These are phyloP conservation scores for Ianthella basta DNA, from an alignment of 37 sponge, comb jelly and placozoan genomes.

Conservation along the genomic window DNA sequence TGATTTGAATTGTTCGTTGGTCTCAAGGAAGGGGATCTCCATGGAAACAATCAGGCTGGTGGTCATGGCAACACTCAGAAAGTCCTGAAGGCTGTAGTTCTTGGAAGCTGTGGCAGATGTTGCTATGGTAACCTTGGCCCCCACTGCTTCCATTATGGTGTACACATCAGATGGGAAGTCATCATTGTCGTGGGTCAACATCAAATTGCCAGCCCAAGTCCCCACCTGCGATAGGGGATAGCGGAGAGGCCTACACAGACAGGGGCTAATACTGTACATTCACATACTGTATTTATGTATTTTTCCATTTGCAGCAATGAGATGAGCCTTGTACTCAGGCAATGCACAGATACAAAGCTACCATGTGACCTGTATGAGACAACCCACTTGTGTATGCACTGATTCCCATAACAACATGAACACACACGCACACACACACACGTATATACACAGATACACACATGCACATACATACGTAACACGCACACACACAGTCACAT, in stretches of 20 bases:
- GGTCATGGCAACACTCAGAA: conserved; percentile 65
- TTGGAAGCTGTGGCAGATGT: neutral
- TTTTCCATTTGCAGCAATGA: too few relatives aligned
- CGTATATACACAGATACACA: too few relatives aligned
- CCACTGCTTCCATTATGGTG: conserved; percentile 67
- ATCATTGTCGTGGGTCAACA: conserved; percentile 66
- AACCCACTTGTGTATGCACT: too few relatives aligned
- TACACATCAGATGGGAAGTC: conserved; percentile 86
- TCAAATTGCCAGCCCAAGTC: conserved; percentile 75
- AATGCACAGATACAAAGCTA: too few relatives aligned
- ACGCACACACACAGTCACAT: too few relatives aligned
- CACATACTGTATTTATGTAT: conserved; percentile 11
- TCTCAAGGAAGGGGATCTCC: conserved; percentile 51
- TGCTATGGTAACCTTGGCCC: conserved; percentile 68
- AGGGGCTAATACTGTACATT: neutral
- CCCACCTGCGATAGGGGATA: conserved; percentile 42
- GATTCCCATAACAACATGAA: too few relatives aligned
- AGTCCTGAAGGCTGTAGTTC: conserved; percentile 43
- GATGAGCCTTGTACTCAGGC: too few relatives aligned
- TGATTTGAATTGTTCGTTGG: conserved; percentile 38
- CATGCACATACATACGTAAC: too few relatives aligned
- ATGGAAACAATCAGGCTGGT: conserved; percentile 65
- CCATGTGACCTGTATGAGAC: too few relatives aligned
- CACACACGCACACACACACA: too few relatives aligned
- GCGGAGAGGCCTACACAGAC: neutral